Evolutionary conservation across 2,888 invertebrate genomes (phyloP), one percentile per base, ranked within the genome.

Genomic region (Mythimna ferrago): DNA sequence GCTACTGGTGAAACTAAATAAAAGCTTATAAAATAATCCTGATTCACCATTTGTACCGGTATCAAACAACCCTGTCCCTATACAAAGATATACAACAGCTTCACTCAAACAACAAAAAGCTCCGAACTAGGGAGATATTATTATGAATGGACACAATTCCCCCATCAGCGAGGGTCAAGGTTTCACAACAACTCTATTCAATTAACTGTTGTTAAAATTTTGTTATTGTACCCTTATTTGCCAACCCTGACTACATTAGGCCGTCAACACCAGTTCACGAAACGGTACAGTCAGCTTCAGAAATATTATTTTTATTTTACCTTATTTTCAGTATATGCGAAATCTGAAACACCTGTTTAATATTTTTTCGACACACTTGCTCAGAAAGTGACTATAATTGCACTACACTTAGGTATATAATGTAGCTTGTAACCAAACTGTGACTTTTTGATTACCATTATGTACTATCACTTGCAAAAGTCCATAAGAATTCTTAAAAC

Each of bases 231-330:
- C 19, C 53, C 21, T 14, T 53, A 63, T 68, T 69, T 58, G 62
- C n/a, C 48, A 73, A 35, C 73, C 75, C 76, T 75, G 62, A 44
- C n/a, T n/a, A 44, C 63, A 63, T 73, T 72, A 81, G 53, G 60
- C 58, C 58, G 56, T 60, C 74, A 61, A 26, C 19, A 61, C 21
- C n/a, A 6, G 21, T 38, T 48, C 21, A 61, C 32, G 54, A 51
- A 26, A 61, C 32, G 58, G 19, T 53, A 71, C 53, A 16, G 73
- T 41, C 19, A 14, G 14, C 19, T 11, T 21, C 14, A 21, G 19
- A 60, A 44, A n/a, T 26, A 32, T 32, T 26, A 26, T 3, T 32
- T 32, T 32, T 32, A 32, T 32, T 32, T 26, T 26, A 26, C 26
- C 26, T 26, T 26, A 26, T 26, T 26, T 26, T 26, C 2, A 26